Conservation (phyloP, 2,797 vertebrate species). For the Natrix natrix region DNA sequence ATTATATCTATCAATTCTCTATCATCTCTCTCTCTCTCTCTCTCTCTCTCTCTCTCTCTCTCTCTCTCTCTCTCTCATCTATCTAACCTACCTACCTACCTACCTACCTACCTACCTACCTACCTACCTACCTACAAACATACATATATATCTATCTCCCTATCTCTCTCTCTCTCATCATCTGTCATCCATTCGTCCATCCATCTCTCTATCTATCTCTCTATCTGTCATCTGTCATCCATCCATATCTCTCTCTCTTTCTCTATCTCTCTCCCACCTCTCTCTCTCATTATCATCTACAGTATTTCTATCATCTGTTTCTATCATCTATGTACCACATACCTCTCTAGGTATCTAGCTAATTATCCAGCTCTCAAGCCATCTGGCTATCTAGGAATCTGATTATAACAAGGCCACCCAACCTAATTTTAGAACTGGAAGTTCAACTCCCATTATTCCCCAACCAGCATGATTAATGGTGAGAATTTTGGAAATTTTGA, state of each 20-base stretch:
- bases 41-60: rapidly evolving
- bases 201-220: too few relatives aligned
- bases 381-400: background rate
- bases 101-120: too few relatives aligned
- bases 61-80: background rate
- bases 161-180: too few relatives aligned
- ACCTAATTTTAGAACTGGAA: background rate
- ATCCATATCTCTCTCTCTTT: background rate
- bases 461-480: background rate
- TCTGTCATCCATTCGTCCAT: too few relatives aligned
- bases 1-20: too few relatives aligned
- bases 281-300: background rate
- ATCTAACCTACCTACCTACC: too few relatives aligned
- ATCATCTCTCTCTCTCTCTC: too few relatives aligned
- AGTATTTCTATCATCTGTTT: background rate
- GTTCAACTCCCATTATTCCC: background rate
- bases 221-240: too few relatives aligned
- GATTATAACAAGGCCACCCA: background rate
- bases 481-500: background rate
- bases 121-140: too few relatives aligned
- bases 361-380: too few relatives aligned
- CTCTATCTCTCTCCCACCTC: background rate
- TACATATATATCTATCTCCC: too few relatives aligned
- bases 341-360: background rate
- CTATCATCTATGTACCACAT: background rate